These are phyloP conservation scores for Corvus moneduloides DNA, from an alignment of 2,113 vertebrate species.

Conservation along the genomic window DNA sequence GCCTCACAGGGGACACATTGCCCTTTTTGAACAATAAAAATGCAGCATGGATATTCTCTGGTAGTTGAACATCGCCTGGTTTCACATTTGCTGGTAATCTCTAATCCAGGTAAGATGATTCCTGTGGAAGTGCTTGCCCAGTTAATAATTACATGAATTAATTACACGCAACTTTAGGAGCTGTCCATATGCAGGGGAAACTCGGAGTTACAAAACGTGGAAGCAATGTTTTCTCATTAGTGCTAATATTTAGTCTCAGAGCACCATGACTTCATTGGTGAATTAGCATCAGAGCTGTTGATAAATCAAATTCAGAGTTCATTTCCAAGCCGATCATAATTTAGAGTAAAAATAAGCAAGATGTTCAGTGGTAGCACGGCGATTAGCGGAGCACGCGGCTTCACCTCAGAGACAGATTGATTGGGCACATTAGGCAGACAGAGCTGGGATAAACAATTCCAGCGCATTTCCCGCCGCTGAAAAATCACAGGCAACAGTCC, in stretches of 20 bases:
- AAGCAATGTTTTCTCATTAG: slow-evolving; percentile 42
- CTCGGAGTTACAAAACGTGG: neutral
- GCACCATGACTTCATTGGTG: neutral
- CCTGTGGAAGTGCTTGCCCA: neutral
- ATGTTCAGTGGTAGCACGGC: neutral
- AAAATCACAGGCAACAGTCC: slow-evolving; percentile 13
- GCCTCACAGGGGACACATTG: neutral
- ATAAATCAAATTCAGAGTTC: slow-evolving; percentile 46
- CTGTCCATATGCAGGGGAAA: neutral
- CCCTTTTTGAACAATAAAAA: neutral
- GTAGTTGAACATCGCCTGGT: neutral
- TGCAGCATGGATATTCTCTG: accelerated
- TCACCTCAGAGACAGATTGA: slow-evolving; percentile 12
- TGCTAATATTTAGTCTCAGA: neutral
- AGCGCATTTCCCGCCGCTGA: neutral
- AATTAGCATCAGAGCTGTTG: slow-evolving; percentile 31
- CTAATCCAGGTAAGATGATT: neutral
- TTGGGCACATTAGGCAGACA: slow-evolving; percentile 15
- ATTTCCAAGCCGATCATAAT: slow-evolving; percentile 21
- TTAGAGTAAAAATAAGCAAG: slow-evolving; percentile 39
- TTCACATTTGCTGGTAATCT: neutral
- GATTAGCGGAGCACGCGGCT: neutral
- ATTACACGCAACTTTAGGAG: neutral
- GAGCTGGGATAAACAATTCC: neutral
- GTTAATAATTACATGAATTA: neutral